Percentiles rank a stretch among this genome's conserved stretches.
phyloP scores from a whole-genome alignment of 2,113 vertebrate species.

The Myanophis thanlyinensis region DNA sequence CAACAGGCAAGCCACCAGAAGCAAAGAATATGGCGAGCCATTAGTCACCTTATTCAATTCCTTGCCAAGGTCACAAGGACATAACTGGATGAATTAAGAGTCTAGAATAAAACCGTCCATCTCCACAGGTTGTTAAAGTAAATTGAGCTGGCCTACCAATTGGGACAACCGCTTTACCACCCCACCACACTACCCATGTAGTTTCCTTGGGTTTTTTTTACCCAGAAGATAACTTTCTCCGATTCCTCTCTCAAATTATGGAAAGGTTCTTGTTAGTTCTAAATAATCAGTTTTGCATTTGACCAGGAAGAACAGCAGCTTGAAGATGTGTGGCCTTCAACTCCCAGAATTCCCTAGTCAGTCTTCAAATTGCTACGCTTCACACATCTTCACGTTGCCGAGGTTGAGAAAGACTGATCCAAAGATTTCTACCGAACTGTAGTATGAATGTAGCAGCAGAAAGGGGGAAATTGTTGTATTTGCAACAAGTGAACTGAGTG shows the following conservation, averaged over 20 bases:
- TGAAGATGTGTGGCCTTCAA: background rate
- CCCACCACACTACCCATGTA: background rate
- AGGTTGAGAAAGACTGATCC: background rate
- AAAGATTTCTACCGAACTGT: background rate
- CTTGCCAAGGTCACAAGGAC: constrained; percentile 69
- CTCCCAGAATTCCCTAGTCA: background rate
- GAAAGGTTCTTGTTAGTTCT: background rate
- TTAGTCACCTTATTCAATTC: constrained; percentile 49
- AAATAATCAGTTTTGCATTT: background rate
- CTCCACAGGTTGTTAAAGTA: background rate
- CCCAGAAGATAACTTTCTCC: background rate
- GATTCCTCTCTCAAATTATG: background rate
- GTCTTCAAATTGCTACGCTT: background rate
- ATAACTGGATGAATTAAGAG: constrained; percentile 27
- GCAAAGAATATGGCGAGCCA: constrained; percentile 52
- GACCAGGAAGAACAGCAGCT: background rate
- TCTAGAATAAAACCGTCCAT: constrained; percentile 21
- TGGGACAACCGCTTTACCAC: background rate
- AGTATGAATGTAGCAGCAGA: background rate
- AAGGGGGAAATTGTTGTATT: background rate
- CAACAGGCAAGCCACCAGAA: constrained; percentile 75
- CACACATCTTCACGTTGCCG: background rate
- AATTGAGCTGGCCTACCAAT: background rate
- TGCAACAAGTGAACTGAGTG: background rate
- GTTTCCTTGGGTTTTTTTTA: background rate